Percentiles rank a stretch among this genome's conserved stretches.
Conservation (phyloP, 2,113 vertebrate genomes). For the Smithornis capensis region DNA sequence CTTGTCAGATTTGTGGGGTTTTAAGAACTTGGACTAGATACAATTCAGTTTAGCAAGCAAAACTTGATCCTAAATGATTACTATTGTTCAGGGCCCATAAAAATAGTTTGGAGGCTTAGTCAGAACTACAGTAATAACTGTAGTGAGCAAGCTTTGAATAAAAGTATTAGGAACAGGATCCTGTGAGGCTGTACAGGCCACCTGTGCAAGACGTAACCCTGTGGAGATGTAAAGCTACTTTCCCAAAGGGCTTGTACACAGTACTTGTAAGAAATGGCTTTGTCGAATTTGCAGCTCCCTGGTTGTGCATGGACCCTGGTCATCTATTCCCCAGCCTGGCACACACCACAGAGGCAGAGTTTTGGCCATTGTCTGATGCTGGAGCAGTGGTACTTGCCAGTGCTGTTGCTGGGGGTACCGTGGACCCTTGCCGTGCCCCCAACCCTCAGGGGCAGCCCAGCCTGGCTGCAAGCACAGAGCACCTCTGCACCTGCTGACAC, state of each 20-base stretch:
- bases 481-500: background rate
- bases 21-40: background rate
- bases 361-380: background rate
- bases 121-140: slow-evolving; percentile 62
- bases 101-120: slow-evolving; percentile 67
- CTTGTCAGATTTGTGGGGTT: background rate
- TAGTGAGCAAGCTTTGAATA: slow-evolving; percentile 48
- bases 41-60: slow-evolving; percentile 39
- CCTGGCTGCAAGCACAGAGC: background rate
- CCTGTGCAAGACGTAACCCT: slow-evolving; percentile 44
- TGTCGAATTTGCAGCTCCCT: slow-evolving; percentile 32
- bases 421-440: accelerated
- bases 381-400: background rate
- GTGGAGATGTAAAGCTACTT: slow-evolving; percentile 19
- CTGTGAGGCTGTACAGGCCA: slow-evolving; percentile 32
- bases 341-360: background rate
- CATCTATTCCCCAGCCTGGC: background rate
- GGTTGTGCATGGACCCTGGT: background rate
- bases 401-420: accelerated
- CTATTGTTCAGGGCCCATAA: slow-evolving; percentile 44
- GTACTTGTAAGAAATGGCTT: background rate
- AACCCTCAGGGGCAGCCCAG: accelerated
- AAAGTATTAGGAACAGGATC: slow-evolving; percentile 32
- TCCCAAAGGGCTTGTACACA: background rate
- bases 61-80: slow-evolving; percentile 43